Conservation (phyloP, 2,888 invertebrate genomes). For the Dryadula phaetusa region DNA sequence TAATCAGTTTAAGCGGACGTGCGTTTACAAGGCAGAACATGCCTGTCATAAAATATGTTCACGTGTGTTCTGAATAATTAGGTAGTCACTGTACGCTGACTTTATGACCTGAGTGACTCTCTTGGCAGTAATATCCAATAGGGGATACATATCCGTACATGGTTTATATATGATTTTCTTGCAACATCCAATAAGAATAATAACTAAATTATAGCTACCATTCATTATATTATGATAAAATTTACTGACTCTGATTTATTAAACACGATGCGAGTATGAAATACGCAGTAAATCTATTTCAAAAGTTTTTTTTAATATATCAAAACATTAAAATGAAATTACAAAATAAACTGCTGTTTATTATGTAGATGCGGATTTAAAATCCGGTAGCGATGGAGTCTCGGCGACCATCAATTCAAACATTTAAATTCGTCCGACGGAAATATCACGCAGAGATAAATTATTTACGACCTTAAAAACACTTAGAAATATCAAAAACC, state of each 20-base stretch:
- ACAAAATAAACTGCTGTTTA: conserved; percentile 57
- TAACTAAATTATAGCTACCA: not conserved
- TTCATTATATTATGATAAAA: not conserved
- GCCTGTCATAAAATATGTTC: conserved; percentile 72
- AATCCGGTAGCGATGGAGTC: conserved; percentile 76
- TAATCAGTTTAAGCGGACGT: conserved; percentile 71
- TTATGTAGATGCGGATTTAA: conserved; percentile 64
- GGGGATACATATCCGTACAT: not conserved
- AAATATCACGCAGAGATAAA: conserved; percentile 82
- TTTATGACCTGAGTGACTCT: conserved; percentile 16
- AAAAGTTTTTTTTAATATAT: conserved; percentile 45
- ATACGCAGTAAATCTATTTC: conserved; percentile 37
- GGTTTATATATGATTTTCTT: not conserved
- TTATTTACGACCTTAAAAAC: conserved; percentile 82
- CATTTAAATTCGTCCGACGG: conserved; percentile 77
- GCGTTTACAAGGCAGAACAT: conserved; percentile 70
- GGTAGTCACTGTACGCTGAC: conserved; percentile 43
- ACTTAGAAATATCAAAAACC: conserved; percentile 82
- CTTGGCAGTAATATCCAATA: not conserved
- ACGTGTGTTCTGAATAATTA: conserved; percentile 81
- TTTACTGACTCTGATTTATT: conserved; percentile 3
- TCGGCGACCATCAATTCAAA: conserved; percentile 69
- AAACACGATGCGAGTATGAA: not conserved
- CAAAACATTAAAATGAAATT: conserved; percentile 47
- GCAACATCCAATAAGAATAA: conserved; percentile 9